Evolutionary conservation across 2,797 vertebrate species (phyloP).

Genomic region (Cossypha niveicapilla): DNA sequence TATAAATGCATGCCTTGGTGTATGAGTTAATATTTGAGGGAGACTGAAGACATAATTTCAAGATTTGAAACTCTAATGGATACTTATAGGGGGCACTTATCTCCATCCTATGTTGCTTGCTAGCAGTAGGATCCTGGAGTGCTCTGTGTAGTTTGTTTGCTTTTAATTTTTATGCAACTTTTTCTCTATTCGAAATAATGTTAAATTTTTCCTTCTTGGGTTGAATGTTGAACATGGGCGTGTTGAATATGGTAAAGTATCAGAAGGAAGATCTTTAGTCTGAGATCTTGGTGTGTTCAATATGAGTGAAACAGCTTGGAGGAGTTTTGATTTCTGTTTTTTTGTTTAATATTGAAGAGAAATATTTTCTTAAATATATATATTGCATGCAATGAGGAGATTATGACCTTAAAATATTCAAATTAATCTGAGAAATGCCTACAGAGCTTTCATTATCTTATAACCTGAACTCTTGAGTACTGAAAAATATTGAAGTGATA

Average conservation of each 20-base stretch:
- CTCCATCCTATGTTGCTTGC: neutral
- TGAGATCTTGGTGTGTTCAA: neutral
- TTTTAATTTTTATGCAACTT: neutral
- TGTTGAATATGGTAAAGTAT: neutral
- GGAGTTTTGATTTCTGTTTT: rapidly evolving
- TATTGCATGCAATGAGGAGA: neutral
- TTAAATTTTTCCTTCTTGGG: neutral
- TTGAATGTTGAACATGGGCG: neutral
- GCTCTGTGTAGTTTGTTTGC: rapidly evolving
- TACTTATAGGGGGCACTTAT: neutral
- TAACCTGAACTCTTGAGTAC: neutral
- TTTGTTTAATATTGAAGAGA: neutral
- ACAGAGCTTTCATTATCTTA: neutral
- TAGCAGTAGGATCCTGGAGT: neutral
- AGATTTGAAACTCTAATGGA: neutral
- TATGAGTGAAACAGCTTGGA: neutral
- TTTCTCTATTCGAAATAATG: neutral
- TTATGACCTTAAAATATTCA: neutral
- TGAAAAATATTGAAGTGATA: neutral
- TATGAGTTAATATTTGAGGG: neutral
- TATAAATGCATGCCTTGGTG: neutral
- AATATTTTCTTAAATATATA: neutral
- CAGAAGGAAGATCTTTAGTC: neutral
- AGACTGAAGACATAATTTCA: neutral
- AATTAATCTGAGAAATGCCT: neutral